Evolutionary conservation across 2,113 vertebrate species (phyloP), one percentile per base, ranked within the genome.

Genomic region (Murina feae): DNA sequence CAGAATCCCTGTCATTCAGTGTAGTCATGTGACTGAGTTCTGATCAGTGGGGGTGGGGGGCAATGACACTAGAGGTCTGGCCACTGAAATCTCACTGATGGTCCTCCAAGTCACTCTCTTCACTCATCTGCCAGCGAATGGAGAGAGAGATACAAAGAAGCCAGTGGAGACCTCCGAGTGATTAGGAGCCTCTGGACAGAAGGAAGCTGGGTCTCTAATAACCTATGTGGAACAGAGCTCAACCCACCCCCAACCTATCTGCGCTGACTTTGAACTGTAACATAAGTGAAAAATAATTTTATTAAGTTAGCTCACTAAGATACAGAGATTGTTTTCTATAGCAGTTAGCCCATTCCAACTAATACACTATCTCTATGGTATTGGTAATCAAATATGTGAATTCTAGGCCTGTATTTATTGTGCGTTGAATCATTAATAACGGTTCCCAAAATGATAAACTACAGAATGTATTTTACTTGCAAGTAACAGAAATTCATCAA

Each of bases 381-480:
- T 89, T 90, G 10, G 87, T 7, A 92, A 82, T 20, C 44, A 90
- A 92, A 76, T 80, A 76, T 66, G 78, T 86, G 55, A 71, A 91
- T 74, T 69, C 30, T 35, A 60, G 60, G 53, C 44, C 88, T 85
- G 28, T 63, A 42, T 35, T 71, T 88, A 74, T 49, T 53, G 30
- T 68, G 65, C 39, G 74, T 74, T 75, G 86, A 92, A 66, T 80
- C 75, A 94, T 49, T 79, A 63, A 79, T 28, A 63, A 30, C 25
- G 10, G 69, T 55, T 39, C 28, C 55, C 85, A 63, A 95, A 95
- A 86, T 83, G 74, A 89, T 58, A 90, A 25, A 37, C 42, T 12
- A 86, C 10, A 83, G 28, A 58, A n/a, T 69, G 42, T 58, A 60
- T 72, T 81, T 79, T 81, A 65, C 35, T 76, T 20, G 3, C 63